Evolutionary conservation across 2,888 invertebrate genomes (phyloP).

Genomic region (Prostheceraeus crozeri): DNA sequence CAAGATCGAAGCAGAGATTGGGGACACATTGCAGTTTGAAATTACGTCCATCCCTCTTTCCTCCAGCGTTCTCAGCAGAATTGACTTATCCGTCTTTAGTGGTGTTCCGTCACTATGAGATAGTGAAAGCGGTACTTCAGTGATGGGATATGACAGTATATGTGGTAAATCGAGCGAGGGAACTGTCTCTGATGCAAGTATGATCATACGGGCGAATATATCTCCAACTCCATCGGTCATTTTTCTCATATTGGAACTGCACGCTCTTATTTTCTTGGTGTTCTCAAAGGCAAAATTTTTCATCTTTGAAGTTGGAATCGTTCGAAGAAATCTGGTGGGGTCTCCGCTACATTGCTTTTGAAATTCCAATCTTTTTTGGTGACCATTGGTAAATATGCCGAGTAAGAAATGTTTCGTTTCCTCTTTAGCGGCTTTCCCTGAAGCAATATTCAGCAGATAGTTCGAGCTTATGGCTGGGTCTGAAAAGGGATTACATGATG

Average conservation of each 20-base stretch:
- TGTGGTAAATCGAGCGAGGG: slow-evolving; percentile 11
- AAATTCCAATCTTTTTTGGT: not conserved
- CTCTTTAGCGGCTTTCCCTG: slow-evolving; percentile 10
- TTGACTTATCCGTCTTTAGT: slow-evolving; percentile 36
- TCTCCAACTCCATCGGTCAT: slow-evolving; percentile 5
- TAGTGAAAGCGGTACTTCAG: slow-evolving; percentile 11
- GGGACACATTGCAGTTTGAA: slow-evolving; percentile 12
- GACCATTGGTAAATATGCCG: slow-evolving; percentile 1
- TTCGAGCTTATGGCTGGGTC: no score
- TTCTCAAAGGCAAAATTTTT: slow-evolving; percentile 14
- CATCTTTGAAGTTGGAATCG: not conserved
- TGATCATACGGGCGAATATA: slow-evolving; percentile 17
- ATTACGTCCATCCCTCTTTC: not conserved
- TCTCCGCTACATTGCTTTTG: not conserved
- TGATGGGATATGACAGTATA: slow-evolving; percentile 29
- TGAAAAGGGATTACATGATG: no score
- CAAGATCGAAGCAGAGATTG: slow-evolving; percentile 35
- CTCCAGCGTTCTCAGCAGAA: slow-evolving; percentile 29
- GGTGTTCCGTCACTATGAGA: slow-evolving; percentile 34
- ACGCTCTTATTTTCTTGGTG: not conserved
- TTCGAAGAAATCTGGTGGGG: slow-evolving; percentile 11
- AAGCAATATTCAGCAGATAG: slow-evolving; percentile 17
- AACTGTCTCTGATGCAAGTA: slow-evolving; percentile 3
- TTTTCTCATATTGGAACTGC: not conserved
- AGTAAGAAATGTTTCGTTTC: slow-evolving; percentile 9